phyloP scores from a whole-genome alignment of 1,140 invertebrate species.

The Sweltsa coloradensis region DNA sequence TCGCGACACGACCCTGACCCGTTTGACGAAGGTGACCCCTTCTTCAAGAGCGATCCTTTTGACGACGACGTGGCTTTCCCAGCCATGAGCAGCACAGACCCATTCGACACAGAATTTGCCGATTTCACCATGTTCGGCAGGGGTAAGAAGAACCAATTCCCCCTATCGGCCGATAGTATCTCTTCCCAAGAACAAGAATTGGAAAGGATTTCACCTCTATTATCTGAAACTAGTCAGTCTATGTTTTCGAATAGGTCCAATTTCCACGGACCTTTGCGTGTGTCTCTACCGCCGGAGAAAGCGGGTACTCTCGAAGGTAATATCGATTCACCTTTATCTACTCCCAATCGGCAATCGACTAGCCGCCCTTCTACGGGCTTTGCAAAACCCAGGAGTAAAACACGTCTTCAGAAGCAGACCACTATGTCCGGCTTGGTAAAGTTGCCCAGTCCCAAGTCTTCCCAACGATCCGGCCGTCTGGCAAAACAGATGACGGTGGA shows the following conservation, averaged over 20 bases:
- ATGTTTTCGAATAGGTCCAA: constrained; percentile 15
- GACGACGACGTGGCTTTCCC: constrained; percentile 28
- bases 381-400: not conserved
- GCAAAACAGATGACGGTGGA: constrained; percentile 19
- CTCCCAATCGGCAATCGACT: no score
- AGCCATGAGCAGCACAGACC: constrained; percentile 34
- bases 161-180: not conserved
- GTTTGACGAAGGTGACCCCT: constrained; percentile 45
- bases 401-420: constrained; percentile 8
- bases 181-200: constrained; percentile 2
- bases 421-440: constrained; percentile 6
- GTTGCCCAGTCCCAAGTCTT: constrained; percentile 11
- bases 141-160: not conserved
- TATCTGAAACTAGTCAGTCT: constrained; percentile 8
- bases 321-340: no score
- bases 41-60: constrained; percentile 56
- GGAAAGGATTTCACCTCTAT: constrained; percentile 12
- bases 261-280: constrained; percentile 47
- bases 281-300: constrained; percentile 47
- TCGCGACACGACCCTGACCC: no score
- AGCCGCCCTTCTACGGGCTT: no score
- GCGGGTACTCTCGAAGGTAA: no score
- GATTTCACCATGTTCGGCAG: constrained; percentile 20
- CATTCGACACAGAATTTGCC: constrained; percentile 43
- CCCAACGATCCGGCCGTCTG: constrained; percentile 7